A percentile compares a stretch with the other conserved stretches of the same genome.
These are phyloP conservation scores for Biston betularia DNA, from an alignment of 2,888 invertebrate species.

Conservation along the genomic window DNA sequence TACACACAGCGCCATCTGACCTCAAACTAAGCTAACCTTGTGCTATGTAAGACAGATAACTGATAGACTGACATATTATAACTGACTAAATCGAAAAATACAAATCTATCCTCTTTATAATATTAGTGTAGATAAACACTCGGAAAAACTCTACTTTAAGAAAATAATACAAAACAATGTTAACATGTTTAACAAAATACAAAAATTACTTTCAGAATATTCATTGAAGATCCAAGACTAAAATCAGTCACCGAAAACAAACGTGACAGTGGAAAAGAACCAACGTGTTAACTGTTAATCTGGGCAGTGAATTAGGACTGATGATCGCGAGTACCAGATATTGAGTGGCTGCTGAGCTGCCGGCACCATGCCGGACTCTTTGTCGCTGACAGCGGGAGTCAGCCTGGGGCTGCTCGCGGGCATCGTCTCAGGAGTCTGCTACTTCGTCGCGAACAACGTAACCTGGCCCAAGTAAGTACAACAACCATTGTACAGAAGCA, in stretches of 20 bases:
- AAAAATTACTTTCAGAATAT: too few species aligned
- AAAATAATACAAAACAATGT: too few species aligned
- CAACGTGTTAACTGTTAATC: background rate
- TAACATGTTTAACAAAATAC: too few species aligned
- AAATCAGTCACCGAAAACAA: background rate
- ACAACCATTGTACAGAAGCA: background rate
- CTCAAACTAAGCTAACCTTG: too few species aligned
- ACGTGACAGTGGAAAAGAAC: background rate
- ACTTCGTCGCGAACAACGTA: slow-evolving; percentile 85
- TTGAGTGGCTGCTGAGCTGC: slow-evolving; percentile 11
- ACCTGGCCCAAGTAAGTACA: slow-evolving; percentile 83
- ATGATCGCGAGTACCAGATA: slow-evolving; percentile 18
- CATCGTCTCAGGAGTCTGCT: slow-evolving; percentile 89
- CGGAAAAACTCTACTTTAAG: too few species aligned
- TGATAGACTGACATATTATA: too few species aligned
- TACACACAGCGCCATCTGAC: too few species aligned
- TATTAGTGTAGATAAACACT: too few species aligned
- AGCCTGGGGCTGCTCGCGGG: slow-evolving; percentile 89
- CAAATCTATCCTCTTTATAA: too few species aligned
- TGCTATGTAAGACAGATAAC: too few species aligned
- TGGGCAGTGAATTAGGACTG: background rate
- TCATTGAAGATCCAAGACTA: background rate
- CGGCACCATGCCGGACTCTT: slow-evolving; percentile 82
- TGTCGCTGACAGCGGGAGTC: slow-evolving; percentile 86
- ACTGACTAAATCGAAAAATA: too few species aligned